phyloP scores from a whole-genome alignment of 92 coral and sea anemone genomes.

The Nematostella vectensis region DNA sequence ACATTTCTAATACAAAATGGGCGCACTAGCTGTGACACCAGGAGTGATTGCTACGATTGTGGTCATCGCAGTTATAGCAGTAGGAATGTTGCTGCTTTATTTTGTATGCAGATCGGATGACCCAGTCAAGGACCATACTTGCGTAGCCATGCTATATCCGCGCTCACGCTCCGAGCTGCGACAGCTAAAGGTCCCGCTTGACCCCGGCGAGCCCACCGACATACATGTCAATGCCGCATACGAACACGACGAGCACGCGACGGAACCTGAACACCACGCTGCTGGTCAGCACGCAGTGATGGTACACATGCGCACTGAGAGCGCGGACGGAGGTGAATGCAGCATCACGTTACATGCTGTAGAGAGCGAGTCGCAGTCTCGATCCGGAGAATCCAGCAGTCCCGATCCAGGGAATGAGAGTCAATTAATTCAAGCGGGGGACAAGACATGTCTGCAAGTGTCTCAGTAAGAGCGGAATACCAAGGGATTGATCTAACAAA shows the following conservation, averaged over 20 bases:
- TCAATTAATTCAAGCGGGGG: too few relatives aligned
- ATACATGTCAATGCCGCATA: slow-evolving; percentile 8
- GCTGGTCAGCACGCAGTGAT: too few relatives aligned
- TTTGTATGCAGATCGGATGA: slow-evolving; percentile 26
- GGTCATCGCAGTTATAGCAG: slow-evolving; percentile 7
- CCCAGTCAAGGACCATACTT: slow-evolving; percentile 22
- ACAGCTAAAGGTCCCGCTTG: slow-evolving; percentile 20
- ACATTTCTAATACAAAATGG: too few relatives aligned
- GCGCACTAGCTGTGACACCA: slow-evolving; percentile 18
- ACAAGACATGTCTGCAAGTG: too few relatives aligned
- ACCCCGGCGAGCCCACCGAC: slow-evolving; percentile 16
- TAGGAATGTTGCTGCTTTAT: slow-evolving; percentile 10
- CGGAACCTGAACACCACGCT: too few relatives aligned
- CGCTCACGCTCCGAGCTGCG: slow-evolving; percentile 16
- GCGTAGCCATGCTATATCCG: slow-evolving; percentile 27
- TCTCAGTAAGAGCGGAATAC: too few relatives aligned
- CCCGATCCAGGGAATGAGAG: too few relatives aligned
- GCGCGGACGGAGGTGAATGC: too few relatives aligned
- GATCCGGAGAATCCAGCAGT: neutral
- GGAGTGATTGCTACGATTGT: slow-evolving; percentile 22
- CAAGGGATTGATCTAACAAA: too few relatives aligned
- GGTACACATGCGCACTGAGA: too few relatives aligned
- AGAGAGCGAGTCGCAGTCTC: too few relatives aligned
- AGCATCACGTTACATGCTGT: too few relatives aligned
- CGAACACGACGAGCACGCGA: slow-evolving; percentile 2